Evolutionary conservation across 2,113 vertebrate genomes (phyloP), one percentile per base, ranked within the genome.

Genomic region (Cairina moschata): DNA sequence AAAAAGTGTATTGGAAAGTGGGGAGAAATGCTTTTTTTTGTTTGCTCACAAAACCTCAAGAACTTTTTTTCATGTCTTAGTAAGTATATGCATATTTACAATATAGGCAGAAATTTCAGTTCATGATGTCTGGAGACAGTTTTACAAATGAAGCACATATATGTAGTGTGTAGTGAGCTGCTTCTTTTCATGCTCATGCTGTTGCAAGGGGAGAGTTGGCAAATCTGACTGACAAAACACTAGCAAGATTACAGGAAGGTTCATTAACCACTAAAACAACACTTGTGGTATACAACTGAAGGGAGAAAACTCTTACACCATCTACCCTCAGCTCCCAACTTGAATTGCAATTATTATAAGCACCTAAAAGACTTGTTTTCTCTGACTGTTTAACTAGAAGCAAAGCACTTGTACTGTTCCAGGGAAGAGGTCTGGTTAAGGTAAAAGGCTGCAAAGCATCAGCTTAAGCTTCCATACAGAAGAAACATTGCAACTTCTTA

Each of bases 331-430:
- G 84, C 16, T 62, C 77, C 36, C 1, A 7, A 79, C 59, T 79
- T 90, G 90, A 91, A 93, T 88, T 78, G 85, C 87, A 91, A 92
- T 94, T 87, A 91, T 55, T 55, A 38, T 23, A 46, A 93, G 59
- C 55, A 91, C 31, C 90, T 86, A 74, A 75, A 80, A 92, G 78
- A 90, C 11, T 83, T 54, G 88, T 38, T 79, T 87, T 79, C 74
- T 69, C 85, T 86, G 48, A 60, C 2, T 2, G 26, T 16, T 44
- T 60, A 78, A 79, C 16, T 62, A 88, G 72, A 95, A 91, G 93
- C 55, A 86, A 80, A 93, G 38, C 1, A 3, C 32, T 80, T 34
- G 11, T 13, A 71, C 11, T 7, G 60, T 72, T 36, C 40, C 46
- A 80, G 65, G 52, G 93, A 90, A 90, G 21, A 88, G 44, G 25